Conservation (phyloP, 2,888 invertebrate species). For the Myopa testacea region DNA sequence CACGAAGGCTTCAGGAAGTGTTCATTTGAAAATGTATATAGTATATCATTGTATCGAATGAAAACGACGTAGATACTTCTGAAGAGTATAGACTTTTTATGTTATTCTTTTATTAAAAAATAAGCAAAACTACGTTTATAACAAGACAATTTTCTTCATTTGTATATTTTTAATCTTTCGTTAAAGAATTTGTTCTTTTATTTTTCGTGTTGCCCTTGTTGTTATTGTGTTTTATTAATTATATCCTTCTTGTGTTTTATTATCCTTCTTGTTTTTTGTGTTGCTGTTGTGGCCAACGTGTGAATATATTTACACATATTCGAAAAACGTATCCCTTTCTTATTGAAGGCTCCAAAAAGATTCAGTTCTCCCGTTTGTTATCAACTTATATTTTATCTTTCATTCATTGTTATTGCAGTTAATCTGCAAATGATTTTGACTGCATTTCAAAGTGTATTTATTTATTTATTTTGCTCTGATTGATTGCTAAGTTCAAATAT, state of each 20-base stretch:
- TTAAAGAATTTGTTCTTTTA: slow-evolving; percentile 35
- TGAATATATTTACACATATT: slow-evolving; percentile 4
- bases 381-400: neutral
- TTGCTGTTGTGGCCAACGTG: neutral
- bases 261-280: neutral
- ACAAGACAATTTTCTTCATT: slow-evolving; percentile 65
- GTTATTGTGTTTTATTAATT: slow-evolving; percentile 31
- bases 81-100: slow-evolving; percentile 43
- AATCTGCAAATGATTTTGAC: neutral
- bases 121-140: slow-evolving; percentile 68
- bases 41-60: neutral
- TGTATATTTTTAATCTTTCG: slow-evolving; percentile 54
- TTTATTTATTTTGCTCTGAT: slow-evolving; percentile 30
- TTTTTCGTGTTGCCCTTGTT: slow-evolving; percentile 42
- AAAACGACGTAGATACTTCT: neutral
- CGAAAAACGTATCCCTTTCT: too few species aligned
- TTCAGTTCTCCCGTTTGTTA: neutral
- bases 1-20: too few species aligned
- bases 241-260: slow-evolving; percentile 4
- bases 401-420: slow-evolving; percentile 3
- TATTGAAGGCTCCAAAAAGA: too few species aligned
- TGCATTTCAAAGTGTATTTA: neutral
- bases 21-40: too few species aligned
- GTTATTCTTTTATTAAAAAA: slow-evolving; percentile 67
- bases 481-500: slow-evolving; percentile 33